These are phyloP conservation scores for Brevimyrus niger DNA, from an alignment of 2,113 vertebrate genomes.

Conservation along the genomic window DNA sequence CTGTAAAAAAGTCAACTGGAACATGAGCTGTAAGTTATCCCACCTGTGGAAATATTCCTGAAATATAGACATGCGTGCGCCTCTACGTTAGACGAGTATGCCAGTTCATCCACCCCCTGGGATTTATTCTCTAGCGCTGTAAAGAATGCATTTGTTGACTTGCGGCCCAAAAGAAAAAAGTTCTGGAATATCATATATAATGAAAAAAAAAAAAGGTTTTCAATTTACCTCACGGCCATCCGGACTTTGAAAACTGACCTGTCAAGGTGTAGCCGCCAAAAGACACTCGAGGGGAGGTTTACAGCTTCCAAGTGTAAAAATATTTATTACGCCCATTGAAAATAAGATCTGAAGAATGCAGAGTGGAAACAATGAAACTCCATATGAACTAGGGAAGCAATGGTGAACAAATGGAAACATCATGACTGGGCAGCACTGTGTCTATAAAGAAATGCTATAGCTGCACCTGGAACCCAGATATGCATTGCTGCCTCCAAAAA, in stretches of 20 bases:
- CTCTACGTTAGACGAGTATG: background rate
- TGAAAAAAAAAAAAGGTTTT: constrained; percentile 7
- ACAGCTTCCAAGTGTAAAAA: constrained; percentile 45
- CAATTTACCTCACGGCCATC: constrained; percentile 22
- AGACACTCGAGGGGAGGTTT: constrained; percentile 36
- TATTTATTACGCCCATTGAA: constrained; percentile 40
- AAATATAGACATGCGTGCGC: background rate
- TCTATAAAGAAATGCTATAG: constrained; percentile 24
- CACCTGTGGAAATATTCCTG: background rate
- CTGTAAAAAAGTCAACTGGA: background rate
- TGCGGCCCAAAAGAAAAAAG: constrained; percentile 19
- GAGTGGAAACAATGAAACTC: constrained; percentile 20
- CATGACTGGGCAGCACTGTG: constrained; percentile 22
- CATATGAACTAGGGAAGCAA: constrained; percentile 28
- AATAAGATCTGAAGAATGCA: constrained; percentile 29
- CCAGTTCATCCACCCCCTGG: background rate
- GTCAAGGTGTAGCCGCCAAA: constrained; percentile 32
- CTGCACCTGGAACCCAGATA: constrained; percentile 35
- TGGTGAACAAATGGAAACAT: constrained; percentile 31
- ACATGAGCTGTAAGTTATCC: background rate
- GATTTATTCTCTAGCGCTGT: background rate
- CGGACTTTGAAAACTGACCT: constrained; percentile 30
- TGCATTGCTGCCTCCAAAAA: constrained; percentile 32
- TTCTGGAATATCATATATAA: constrained; percentile 29
- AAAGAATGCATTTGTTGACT: constrained; percentile 8